Conservation (phyloP, 1,140 invertebrate species). For the Musca vetustissima region DNA sequence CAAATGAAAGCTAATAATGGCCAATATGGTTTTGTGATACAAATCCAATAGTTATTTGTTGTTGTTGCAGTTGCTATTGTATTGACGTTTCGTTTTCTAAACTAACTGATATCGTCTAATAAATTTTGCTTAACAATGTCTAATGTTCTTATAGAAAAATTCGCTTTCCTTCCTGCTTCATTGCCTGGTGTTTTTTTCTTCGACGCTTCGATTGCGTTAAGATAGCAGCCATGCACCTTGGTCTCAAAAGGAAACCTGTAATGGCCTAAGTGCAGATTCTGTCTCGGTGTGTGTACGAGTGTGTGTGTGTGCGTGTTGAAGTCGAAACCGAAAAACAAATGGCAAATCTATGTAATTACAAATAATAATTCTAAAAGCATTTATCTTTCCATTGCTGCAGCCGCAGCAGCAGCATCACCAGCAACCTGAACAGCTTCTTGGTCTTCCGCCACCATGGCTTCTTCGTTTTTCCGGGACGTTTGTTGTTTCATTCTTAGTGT, state of each 20-base stretch:
- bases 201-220: background rate
- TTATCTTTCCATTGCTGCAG: slow-evolving; percentile 24
- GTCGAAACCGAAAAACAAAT: slow-evolving; percentile 6
- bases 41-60: slow-evolving; percentile 3
- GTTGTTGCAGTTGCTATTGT: slow-evolving; percentile 7
- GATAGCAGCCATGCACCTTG: background rate
- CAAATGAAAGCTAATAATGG: slow-evolving; percentile 15
- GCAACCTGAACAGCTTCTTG: slow-evolving; percentile 19
- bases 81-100: slow-evolving; percentile 6
- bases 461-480: slow-evolving; percentile 26
- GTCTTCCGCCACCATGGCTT: slow-evolving; percentile 28
- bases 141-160: slow-evolving; percentile 6
- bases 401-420: background rate
- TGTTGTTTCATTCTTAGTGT: slow-evolving; percentile 37
- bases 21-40: background rate
- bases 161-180: slow-evolving; percentile 9
- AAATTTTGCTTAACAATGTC: slow-evolving; percentile 20
- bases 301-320: too few species aligned
- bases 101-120: slow-evolving; percentile 16
- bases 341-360: slow-evolving; percentile 50
- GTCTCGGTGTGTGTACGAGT: background rate
- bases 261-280: background rate
- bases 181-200: too few species aligned
- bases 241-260: background rate
- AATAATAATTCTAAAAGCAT: slow-evolving; percentile 44